A percentile compares a stretch with the other conserved stretches of the same genome.
Evolutionary conservation across 2,888 invertebrate genomes (phyloP).

Genomic region (Neocrepidodera transversa): DNA sequence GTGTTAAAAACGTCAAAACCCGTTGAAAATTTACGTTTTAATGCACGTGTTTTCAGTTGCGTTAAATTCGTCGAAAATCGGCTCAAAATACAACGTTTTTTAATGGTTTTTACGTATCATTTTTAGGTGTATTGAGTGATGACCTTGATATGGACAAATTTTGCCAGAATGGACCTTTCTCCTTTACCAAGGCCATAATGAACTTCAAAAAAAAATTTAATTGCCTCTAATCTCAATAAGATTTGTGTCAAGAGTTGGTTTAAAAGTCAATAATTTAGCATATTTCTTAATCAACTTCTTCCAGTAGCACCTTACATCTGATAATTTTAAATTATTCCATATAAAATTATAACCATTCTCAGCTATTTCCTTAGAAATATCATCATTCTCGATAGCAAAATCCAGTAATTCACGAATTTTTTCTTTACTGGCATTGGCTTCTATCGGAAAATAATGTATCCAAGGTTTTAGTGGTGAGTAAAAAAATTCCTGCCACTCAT

Average conservation of each 20-base stretch:
- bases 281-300: constrained; percentile 76
- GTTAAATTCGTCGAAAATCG: no score
- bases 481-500: constrained; percentile 95
- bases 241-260: constrained; percentile 66
- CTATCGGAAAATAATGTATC: constrained; percentile 93
- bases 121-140: no score
- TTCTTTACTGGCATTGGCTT: constrained; percentile 67
- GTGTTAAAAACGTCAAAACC: no score
- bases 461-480: constrained; percentile 90
- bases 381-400: constrained; percentile 80
- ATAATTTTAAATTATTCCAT: constrained; percentile 81
- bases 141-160: no score
- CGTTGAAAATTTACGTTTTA: no score
- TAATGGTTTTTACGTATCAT: no score
- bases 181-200: no score
- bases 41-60: no score
- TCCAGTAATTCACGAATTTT: constrained; percentile 76
- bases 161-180: no score
- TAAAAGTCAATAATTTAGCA: constrained; percentile 74
- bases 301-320: constrained; percentile 90
- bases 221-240: constrained; percentile 63
- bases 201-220: no score
- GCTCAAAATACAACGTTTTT: no score
- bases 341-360: constrained; percentile 82
- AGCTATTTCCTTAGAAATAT: constrained; percentile 78